Percentiles rank a stretch among this genome's conserved stretches.
phyloP scores from a whole-genome alignment of 2,113 vertebrate genomes.

The Nothocercus nigrocapillus region DNA sequence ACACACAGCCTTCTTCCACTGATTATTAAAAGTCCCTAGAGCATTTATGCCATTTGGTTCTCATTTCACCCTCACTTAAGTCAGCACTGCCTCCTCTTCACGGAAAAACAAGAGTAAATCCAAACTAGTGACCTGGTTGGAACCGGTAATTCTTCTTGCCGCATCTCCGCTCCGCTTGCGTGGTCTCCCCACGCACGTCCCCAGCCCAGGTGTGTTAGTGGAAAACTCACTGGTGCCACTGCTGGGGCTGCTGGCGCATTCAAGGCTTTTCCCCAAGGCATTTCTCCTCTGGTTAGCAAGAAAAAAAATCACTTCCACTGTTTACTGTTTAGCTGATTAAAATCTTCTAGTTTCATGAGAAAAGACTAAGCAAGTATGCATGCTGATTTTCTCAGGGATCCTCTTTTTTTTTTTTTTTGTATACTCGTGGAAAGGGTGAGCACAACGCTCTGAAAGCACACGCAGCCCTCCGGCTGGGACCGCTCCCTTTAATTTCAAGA shows the following conservation, averaged over 20 bases:
- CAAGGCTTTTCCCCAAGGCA: not conserved
- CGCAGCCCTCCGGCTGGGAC: not conserved
- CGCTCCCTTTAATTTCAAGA: not conserved
- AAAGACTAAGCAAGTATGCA: not conserved
- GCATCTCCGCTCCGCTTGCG: accelerated
- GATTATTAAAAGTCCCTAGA: accelerated
- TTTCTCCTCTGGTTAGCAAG: not conserved
- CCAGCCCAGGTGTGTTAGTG: accelerated
- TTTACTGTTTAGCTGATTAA: accelerated
- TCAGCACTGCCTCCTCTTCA: accelerated
- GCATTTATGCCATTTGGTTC: not conserved
- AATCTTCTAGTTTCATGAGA: accelerated
- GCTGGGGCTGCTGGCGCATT: not conserved
- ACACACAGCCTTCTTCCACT: not conserved
- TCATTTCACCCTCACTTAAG: accelerated
- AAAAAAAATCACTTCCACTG: accelerated
- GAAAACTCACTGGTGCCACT: accelerated
- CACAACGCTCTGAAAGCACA: not conserved
- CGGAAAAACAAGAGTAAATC: accelerated
- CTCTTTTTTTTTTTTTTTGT: not conserved
- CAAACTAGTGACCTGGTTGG: accelerated
- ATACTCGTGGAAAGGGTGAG: not conserved
- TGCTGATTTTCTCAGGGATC: not conserved
- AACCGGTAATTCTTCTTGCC: accelerated
- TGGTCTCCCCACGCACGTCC: accelerated